Evolutionary conservation across 2,797 vertebrate species (phyloP).

Genomic region (Premnoplex brunnescens): DNA sequence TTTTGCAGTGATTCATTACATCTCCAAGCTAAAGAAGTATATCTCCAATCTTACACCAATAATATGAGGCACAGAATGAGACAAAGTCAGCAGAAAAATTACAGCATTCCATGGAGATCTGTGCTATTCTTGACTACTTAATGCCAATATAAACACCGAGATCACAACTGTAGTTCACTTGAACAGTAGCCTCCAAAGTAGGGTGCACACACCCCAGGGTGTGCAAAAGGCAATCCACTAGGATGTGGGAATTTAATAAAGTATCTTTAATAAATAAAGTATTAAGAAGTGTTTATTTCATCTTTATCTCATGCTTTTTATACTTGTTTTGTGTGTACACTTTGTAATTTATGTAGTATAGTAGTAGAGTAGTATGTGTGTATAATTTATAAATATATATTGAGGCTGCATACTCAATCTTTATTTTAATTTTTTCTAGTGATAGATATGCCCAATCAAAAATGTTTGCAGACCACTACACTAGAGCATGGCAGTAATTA

Average conservation of each 20-base stretch:
- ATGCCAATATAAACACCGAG: not conserved
- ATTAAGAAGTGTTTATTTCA: not conserved
- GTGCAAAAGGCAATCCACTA: not conserved
- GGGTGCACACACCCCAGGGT: not conserved
- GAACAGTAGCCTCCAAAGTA: not conserved
- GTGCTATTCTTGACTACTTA: not conserved
- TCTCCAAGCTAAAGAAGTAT: not conserved
- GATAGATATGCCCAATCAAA: not conserved
- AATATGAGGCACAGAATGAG: not conserved
- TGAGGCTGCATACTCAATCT: not conserved
- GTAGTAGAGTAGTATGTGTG: not conserved
- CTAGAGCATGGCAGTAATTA: not conserved
- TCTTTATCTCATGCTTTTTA: not conserved
- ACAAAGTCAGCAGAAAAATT: not conserved
- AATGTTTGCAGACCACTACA: not conserved
- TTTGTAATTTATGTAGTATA: not conserved
- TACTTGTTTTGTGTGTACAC: not conserved
- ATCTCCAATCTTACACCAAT: not conserved
- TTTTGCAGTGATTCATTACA: not conserved
- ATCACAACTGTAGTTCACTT: not conserved
- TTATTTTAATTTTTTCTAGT: not conserved
- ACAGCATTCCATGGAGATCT: not conserved
- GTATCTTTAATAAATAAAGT: not conserved
- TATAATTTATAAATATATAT: not conserved
- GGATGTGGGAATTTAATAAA: not conserved